Conservation (phyloP, 2,113 vertebrate species). For the Ivindomyrus marchei region DNA sequence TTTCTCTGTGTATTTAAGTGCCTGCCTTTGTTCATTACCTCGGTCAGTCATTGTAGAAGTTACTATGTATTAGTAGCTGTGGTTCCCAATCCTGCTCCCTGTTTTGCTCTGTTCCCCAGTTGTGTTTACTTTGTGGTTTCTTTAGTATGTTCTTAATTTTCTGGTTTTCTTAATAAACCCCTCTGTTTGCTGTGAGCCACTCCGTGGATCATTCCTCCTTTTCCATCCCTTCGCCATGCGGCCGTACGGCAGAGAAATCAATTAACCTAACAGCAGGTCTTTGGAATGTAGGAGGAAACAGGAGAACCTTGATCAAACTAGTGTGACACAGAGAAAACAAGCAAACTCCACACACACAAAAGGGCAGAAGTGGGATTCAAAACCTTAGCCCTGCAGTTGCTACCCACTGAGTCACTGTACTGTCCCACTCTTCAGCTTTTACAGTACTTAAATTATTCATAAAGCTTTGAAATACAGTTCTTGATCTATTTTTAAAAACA, state of each 20-base stretch:
- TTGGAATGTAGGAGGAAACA: background rate
- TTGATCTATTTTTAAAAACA: slow-evolving; percentile 3
- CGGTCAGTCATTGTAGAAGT: background rate
- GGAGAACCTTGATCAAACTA: background rate
- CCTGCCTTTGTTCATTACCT: background rate
- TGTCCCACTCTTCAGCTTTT: background rate
- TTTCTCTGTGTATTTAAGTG: background rate
- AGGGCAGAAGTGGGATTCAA: background rate
- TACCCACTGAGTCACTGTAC: background rate
- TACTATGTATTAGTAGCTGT: background rate
- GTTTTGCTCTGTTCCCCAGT: background rate
- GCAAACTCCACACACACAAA: background rate
- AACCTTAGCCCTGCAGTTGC: background rate
- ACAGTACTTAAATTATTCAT: background rate
- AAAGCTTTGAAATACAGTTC: background rate
- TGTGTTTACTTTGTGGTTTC: background rate
- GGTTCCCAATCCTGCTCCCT: background rate
- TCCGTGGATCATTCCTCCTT: background rate
- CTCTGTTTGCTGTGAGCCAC: background rate
- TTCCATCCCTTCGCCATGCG: background rate
- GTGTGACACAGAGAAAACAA: background rate
- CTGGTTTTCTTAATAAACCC: background rate
- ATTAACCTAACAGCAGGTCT: background rate
- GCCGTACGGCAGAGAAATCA: background rate
- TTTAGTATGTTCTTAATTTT: background rate